Evolutionary conservation across 2,888 invertebrate species (phyloP).

Genomic region (Archips crataeganus): DNA sequence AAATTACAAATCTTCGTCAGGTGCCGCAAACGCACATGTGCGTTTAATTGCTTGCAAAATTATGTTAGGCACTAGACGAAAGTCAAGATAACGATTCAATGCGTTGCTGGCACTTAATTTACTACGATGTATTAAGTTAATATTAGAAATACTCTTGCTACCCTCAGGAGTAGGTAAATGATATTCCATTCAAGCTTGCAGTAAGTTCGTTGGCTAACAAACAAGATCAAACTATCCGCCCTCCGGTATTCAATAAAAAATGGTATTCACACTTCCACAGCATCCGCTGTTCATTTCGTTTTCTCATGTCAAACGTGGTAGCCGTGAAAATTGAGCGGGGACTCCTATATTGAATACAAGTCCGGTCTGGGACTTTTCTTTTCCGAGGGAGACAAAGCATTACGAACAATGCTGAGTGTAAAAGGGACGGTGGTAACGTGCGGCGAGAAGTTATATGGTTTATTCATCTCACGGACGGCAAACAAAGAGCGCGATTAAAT

Average conservation of each 20-base stretch:
- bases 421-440: conserved; percentile 53
- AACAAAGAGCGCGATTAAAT: conserved; percentile 78
- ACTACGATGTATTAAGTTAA: no score
- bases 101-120: no score
- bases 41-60: no score
- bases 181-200: neutral
- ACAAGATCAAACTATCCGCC: conserved; percentile 1
- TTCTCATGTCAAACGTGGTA: conserved; percentile 62
- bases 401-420: conserved; percentile 48
- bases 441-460: conserved; percentile 63
- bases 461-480: conserved; percentile 76
- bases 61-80: no score
- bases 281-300: conserved; percentile 50
- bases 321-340: conserved; percentile 64
- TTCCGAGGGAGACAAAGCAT: conserved; percentile 57
- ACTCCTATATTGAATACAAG: conserved; percentile 61
- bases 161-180: no score
- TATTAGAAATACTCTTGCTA: no score
- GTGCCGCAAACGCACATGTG: no score
- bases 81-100: no score
- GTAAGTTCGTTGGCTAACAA: neutral
- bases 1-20: no score
- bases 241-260: conserved; percentile 4
- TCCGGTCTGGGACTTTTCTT: conserved; percentile 59
- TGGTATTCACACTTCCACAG: conserved; percentile 26